A percentile compares a stretch with the other conserved stretches of the same genome.
Evolutionary conservation across 1,140 invertebrate genomes (phyloP).

Genomic region (Drosophila nebulosa): DNA sequence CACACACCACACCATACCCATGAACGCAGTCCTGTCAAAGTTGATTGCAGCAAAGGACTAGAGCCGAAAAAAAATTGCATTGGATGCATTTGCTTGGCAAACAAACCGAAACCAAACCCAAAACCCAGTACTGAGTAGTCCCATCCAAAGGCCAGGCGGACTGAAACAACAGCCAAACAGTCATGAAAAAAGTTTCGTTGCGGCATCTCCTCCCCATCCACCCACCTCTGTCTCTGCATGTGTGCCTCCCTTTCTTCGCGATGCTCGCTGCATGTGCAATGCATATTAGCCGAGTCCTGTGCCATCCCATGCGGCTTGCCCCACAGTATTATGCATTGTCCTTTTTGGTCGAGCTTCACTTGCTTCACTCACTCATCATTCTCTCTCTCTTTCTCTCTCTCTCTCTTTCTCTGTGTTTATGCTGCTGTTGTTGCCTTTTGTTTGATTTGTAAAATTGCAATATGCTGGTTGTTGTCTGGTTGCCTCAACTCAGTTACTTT

Average conservation of each 20-base stretch:
- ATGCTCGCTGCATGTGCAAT: slow-evolving; percentile 64
- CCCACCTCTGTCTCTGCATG: background rate
- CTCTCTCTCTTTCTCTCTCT: slow-evolving; percentile 38
- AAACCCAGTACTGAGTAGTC: background rate
- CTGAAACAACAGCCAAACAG: slow-evolving; percentile 58
- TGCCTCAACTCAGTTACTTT: slow-evolving; percentile 18
- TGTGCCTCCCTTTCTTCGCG: slow-evolving; percentile 27
- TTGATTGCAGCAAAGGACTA: slow-evolving; percentile 73
- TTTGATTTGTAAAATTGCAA: slow-evolving; percentile 78
- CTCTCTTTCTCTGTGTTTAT: slow-evolving; percentile 23
- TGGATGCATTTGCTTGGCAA: slow-evolving; percentile 76
- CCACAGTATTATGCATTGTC: slow-evolving; percentile 67
- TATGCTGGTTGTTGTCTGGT: slow-evolving; percentile 65
- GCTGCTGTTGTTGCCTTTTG: slow-evolving; percentile 51
- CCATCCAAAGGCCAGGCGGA: background rate
- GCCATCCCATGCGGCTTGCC: slow-evolving; percentile 44
- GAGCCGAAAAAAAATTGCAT: slow-evolving; percentile 69
- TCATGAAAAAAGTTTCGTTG: slow-evolving; percentile 72
- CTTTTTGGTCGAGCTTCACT: slow-evolving; percentile 61
- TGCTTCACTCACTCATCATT: slow-evolving; percentile 31
- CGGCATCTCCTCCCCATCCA: background rate
- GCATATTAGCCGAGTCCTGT: slow-evolving; percentile 71
- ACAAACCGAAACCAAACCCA: slow-evolving; percentile 67
- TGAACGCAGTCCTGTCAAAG: slow-evolving; percentile 43
- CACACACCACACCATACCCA: background rate